phyloP scores from a whole-genome alignment of 2,113 vertebrate species.

The Etheostoma cragini region DNA sequence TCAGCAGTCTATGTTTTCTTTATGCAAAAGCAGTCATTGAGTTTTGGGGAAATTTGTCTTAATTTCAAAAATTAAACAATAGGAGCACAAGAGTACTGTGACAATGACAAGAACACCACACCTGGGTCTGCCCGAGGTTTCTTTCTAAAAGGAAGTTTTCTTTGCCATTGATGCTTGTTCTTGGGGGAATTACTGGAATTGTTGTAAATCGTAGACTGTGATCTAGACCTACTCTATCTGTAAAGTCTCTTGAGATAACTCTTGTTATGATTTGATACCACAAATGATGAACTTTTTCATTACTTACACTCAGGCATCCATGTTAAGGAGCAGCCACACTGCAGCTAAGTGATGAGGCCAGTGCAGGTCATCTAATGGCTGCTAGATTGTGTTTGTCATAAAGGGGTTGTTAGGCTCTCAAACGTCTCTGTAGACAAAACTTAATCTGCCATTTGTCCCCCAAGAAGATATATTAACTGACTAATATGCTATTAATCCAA shows the following conservation, averaged over 20 bases:
- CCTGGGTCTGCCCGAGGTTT: too few relatives aligned
- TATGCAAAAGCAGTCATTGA: not conserved
- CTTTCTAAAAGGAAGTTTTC: too few relatives aligned
- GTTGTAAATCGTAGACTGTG: too few relatives aligned
- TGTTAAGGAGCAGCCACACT: not conserved
- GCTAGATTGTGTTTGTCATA: not conserved
- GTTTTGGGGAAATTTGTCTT: not conserved
- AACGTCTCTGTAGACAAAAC: not conserved
- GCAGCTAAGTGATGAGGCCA: not conserved
- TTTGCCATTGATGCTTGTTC: too few relatives aligned
- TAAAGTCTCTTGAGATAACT: too few relatives aligned
- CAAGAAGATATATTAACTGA: not conserved
- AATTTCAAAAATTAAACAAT: not conserved
- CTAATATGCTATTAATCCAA: too few relatives aligned
- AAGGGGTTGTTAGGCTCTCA: not conserved
- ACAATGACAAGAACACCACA: too few relatives aligned
- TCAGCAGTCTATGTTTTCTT: not conserved
- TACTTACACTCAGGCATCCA: not conserved
- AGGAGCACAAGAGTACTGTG: not conserved
- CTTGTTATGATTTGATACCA: too few relatives aligned
- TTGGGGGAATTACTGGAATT: too few relatives aligned
- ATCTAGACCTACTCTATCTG: too few relatives aligned
- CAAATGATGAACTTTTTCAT: too few relatives aligned
- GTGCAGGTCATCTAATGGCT: not conserved
- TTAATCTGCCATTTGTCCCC: not conserved